Base-by-base conservation (phyloP, 2,113 vertebrate genomes). In the Thinocorus orbignyianus region DNA sequence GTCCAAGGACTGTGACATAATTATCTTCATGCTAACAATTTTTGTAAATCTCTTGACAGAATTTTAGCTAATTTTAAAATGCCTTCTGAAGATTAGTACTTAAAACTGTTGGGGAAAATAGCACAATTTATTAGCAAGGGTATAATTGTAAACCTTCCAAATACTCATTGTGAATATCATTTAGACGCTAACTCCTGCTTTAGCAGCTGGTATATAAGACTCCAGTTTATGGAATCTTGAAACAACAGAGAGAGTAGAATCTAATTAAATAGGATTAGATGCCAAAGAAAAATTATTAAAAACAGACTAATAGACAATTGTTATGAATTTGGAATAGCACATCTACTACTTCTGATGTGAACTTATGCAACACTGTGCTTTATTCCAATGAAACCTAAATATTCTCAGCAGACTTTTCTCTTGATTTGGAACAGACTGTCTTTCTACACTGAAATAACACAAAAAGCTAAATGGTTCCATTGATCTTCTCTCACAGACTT, bases 11-110 rank as follows among this genome's bases (percentile, higher is more conserved):
- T 98, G 97, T 97, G 98, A 98, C 98, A 98, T 98, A 98, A 98
- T 98, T 98, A 98, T 98, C 98, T 98, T 97, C 97, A 97, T 98
- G 98, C 97, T 98, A 98, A 98, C 98, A 97, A 97, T 98, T 98
- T 98, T 97, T 98, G 97, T 98, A 98, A 98, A 97, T 98, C 98
- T 98, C 98, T 98, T 98, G 98, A 98, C 97, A 97, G 98, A 98
- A 98, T 98, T 98, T 98, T 98, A 98, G 98, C 98, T 98, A 98
- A 98, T 98, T 98, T 98, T 98, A 97, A 98, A 98, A 98, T 98
- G 97, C 97, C 97, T 98, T 98, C 97, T 98, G 97, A 98, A 98
- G 97, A 98, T 98, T 97, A 98, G 96, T 96, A 97, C 98, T 98
- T 98, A 98, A 98, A 98, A 98, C 97, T 98, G 97, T 98, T 98